Evolutionary conservation across 2,797 vertebrate genomes (phyloP).

Genomic region (Botia almorhae): DNA sequence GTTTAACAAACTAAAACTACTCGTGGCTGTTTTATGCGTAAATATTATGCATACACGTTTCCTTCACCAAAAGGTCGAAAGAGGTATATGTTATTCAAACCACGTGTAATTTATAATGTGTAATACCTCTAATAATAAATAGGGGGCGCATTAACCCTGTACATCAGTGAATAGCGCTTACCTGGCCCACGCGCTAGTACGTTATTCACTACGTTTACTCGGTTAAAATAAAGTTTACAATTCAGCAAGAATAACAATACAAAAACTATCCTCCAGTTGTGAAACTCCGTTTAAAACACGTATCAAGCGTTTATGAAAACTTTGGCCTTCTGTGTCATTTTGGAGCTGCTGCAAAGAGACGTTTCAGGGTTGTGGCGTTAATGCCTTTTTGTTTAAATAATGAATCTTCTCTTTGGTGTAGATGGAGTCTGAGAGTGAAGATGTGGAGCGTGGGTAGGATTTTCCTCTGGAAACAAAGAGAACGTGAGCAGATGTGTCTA

Average conservation of each 20-base stretch:
- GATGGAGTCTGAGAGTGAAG: constrained; percentile 84
- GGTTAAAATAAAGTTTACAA: not conserved
- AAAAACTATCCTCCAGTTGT: no score
- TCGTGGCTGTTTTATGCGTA: not conserved
- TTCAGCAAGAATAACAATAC: no score
- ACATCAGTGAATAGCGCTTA: constrained; percentile 43
- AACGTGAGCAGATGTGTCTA: constrained; percentile 86
- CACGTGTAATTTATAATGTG: not conserved
- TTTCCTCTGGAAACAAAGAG: constrained; percentile 86
- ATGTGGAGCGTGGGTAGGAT: constrained; percentile 84
- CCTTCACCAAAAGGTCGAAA: not conserved
- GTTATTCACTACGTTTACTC: not conserved
- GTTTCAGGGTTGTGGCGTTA: constrained; percentile 79
- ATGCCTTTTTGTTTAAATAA: constrained; percentile 86
- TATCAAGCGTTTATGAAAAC: not conserved
- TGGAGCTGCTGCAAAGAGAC: constrained; percentile 28
- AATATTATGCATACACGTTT: not conserved
- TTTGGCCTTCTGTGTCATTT: constrained; percentile 30
- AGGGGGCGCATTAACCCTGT: constrained; percentile 80
- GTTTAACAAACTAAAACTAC: not conserved
- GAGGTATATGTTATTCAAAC: not conserved
- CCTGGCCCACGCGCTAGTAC: not conserved
- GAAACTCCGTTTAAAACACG: not conserved
- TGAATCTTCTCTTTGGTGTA: constrained; percentile 85
- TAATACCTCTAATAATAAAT: constrained; percentile 67